Conservation (phyloP, 2,797 vertebrate species). For the Antrozous pallidus region DNA sequence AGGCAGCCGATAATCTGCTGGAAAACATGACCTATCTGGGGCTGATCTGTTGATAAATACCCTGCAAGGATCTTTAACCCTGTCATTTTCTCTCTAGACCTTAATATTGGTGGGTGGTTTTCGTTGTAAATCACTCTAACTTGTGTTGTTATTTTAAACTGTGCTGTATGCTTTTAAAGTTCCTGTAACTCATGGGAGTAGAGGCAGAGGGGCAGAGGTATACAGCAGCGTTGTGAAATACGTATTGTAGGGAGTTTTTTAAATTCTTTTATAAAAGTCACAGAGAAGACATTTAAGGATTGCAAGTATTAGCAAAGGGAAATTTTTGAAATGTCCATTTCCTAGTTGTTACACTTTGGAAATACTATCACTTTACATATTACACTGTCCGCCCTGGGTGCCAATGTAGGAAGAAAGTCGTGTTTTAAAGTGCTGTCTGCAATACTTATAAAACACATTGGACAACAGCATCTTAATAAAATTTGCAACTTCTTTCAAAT, state of each 20-base stretch:
- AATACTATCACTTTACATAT: not conserved
- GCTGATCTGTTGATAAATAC: not conserved
- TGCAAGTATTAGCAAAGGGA: not conserved
- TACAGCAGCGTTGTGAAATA: not conserved
- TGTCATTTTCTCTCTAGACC: not conserved
- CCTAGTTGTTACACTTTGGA: not conserved
- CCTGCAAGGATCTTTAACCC: constrained; percentile 32
- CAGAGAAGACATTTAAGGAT: constrained; percentile 25
- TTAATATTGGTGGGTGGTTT: not conserved
- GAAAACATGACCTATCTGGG: not conserved
- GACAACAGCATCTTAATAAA: not conserved
- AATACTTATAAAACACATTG: not conserved
- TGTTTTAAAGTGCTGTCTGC: not conserved
- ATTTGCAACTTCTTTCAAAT: constrained; percentile 10
- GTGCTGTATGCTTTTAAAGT: constrained; percentile 23
- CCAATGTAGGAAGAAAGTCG: not conserved
- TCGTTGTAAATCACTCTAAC: not conserved
- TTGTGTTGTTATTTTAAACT: constrained; percentile 32
- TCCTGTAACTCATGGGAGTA: not conserved
- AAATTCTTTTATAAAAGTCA: not conserved
- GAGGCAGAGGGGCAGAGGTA: not conserved
- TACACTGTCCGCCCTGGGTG: not conserved
- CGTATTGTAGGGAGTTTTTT: not conserved
- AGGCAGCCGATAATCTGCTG: constrained; percentile 24
- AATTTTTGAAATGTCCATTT: not conserved